Base-by-base conservation (phyloP, 53 echinoderm and acorn worm species). In the Luidia sarsii region DNA sequence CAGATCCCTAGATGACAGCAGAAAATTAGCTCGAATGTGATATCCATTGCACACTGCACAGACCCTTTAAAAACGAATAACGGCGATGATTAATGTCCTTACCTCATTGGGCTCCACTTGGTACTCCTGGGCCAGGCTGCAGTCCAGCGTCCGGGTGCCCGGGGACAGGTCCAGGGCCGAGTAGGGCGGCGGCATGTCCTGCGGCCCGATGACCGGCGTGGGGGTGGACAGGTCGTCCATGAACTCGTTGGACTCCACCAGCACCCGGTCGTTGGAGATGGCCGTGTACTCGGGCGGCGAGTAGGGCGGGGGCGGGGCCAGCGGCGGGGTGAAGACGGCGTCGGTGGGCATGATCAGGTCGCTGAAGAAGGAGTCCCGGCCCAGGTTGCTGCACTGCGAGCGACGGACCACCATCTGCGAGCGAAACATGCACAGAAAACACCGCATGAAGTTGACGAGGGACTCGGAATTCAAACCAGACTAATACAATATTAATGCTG, bases 121-220 rank as follows among this genome's bases (percentile, higher is more conserved):
- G 27, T 81, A 90, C 61, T 90, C 90, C 86, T 90, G 90, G 8
- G 90, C 82, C 39, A 90, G 63, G 52, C 86, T 74, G 36, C 90
- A 90, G 67, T 86, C 90, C 46, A 90, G 75, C 41, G 85, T 71
- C 9, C 66, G 70, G 4, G 39, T 54, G 7, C 86, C 93, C 6
- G 89, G 89, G 19, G 88, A 65, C 8, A 89, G 39, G 45, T 89
- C 83, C 55, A 93, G 59, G 30, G 87, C 74, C 8, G 93, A 93
- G 62, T 93, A 93, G 11, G 93, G 93, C 49, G 93, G 93, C 48
- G 93, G 93, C 83, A 93, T 85, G 46, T 89, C 93, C 39, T 86
- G 85, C 11, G 92, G 89, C 8, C 85, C 88, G 52, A 92, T 83
- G 39, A 88, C 89, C 0, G 88, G 85, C 15, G 92, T 82, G 18